A percentile compares a stretch with the other conserved stretches of the same genome.
These are phyloP conservation scores for Phrynocephalus versicolor DNA, from an alignment of 2,113 vertebrate species.

Conservation along the genomic window DNA sequence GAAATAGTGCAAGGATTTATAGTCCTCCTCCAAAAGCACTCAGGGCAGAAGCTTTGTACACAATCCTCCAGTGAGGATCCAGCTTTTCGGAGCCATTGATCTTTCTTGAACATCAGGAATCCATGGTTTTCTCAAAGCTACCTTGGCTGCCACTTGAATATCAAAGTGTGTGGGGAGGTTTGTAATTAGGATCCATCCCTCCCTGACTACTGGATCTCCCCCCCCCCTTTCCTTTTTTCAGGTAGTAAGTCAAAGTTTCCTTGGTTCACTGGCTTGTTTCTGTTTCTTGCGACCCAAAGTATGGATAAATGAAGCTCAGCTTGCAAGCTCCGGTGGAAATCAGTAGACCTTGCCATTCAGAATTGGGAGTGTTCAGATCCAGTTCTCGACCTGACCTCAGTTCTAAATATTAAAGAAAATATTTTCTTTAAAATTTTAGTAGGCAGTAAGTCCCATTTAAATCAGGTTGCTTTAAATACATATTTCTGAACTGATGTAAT, in stretches of 20 bases:
- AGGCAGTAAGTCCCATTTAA: background rate
- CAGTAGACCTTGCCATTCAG: background rate
- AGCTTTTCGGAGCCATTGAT: background rate
- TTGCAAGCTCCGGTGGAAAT: background rate
- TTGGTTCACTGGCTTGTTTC: no score
- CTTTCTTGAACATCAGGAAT: background rate
- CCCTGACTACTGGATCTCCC: background rate
- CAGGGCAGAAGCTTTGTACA: background rate
- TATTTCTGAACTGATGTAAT: background rate
- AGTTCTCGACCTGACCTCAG: background rate
- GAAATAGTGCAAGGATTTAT: background rate
- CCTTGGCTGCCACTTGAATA: no score
- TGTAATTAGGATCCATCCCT: background rate
- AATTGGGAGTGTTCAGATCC: background rate
- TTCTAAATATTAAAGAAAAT: background rate
- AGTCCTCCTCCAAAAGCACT: background rate
- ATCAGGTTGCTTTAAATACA: background rate
- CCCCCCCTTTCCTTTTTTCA: background rate
- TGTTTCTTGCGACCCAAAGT: no score
- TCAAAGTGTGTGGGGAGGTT: background rate
- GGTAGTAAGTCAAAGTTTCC: background rate
- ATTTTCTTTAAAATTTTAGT: no score
- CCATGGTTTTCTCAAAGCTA: background rate
- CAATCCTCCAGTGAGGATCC: background rate
- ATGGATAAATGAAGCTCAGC: background rate